Evolutionary conservation across 2,113 vertebrate species (phyloP).

Genomic region (Notothenia rossii): DNA sequence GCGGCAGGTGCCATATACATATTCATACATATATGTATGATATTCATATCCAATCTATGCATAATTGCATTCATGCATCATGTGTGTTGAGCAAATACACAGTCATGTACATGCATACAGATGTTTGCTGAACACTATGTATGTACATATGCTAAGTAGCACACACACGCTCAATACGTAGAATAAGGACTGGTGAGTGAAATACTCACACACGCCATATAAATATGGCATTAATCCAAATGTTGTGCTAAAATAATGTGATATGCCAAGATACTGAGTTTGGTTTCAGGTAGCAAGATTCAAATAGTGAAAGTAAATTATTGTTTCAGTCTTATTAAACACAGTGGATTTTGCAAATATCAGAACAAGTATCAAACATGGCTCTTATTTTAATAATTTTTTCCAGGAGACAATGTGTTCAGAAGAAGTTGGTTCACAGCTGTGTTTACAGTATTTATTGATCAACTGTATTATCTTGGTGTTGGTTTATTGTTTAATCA

Average conservation of each 20-base stretch:
- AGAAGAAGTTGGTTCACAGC: background rate
- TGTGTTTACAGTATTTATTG: background rate
- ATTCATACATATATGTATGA: constrained; percentile 29
- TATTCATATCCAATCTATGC: background rate
- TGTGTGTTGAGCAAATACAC: constrained; percentile 4
- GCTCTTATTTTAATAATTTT: background rate
- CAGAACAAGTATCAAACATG: background rate
- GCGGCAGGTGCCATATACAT: background rate
- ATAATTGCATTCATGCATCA: constrained; percentile 1
- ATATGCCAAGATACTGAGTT: no score
- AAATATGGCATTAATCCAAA: no score
- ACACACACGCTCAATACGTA: background rate
- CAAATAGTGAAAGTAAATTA: no score
- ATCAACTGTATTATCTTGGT: background rate
- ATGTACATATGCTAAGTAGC: background rate
- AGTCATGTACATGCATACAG: constrained; percentile 16
- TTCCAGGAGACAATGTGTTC: background rate
- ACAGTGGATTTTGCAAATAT: background rate
- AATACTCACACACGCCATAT: background rate
- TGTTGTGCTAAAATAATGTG: background rate
- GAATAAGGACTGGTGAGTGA: no score
- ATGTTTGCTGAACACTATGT: background rate
- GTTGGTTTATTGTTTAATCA: background rate
- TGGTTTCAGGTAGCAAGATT: no score
- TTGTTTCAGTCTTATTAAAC: no score